These are phyloP conservation scores for Brevimyrus niger DNA, from an alignment of 2,113 vertebrate genomes.

Conservation along the genomic window DNA sequence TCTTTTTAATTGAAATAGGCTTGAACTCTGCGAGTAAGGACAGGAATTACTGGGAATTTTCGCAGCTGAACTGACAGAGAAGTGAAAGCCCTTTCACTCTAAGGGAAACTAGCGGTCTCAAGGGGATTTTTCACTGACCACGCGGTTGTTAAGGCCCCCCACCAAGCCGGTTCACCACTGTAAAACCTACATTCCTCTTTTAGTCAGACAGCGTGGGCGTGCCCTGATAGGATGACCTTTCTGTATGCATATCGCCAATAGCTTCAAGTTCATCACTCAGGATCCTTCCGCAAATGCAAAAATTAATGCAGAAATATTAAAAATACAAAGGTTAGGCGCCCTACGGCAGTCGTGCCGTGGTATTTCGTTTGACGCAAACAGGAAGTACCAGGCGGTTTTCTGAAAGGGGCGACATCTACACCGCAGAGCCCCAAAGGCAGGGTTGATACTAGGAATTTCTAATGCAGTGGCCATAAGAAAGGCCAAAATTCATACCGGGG, in stretches of 20 bases:
- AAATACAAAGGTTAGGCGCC: background rate
- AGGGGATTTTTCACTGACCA: slow-evolving; percentile 16
- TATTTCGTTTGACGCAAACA: background rate
- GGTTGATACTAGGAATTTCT: background rate
- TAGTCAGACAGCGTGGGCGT: background rate
- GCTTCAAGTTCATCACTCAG: background rate
- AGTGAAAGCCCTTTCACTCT: background rate
- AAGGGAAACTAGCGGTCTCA: background rate
- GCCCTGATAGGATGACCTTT: slow-evolving; percentile 4
- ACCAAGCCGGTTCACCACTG: background rate
- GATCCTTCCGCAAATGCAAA: background rate
- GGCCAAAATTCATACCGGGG: background rate
- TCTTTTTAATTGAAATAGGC: background rate
- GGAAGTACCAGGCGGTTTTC: background rate
- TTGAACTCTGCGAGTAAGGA: background rate
- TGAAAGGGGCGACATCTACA: background rate
- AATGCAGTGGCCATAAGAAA: background rate
- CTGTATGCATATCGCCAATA: background rate
- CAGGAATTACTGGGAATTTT: background rate
- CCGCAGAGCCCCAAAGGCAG: background rate
- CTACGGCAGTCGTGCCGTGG: background rate
- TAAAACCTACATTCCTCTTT: background rate
- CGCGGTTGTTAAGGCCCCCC: background rate
- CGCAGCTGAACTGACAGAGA: background rate
- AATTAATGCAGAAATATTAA: background rate